phyloP scores from a whole-genome alignment of 2,797 vertebrate species.

The Coreius guichenoti region DNA sequence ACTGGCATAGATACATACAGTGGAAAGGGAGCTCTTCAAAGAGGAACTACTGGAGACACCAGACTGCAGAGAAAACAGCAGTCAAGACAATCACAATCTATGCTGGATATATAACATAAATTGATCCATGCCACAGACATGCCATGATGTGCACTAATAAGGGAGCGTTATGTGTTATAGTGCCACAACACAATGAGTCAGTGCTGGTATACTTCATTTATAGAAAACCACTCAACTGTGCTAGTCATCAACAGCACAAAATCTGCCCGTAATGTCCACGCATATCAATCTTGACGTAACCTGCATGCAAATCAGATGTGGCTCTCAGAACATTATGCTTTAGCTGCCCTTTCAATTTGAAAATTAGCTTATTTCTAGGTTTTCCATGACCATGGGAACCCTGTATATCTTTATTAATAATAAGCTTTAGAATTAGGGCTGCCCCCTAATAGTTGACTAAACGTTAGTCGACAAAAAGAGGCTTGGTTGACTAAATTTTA shows the following conservation, averaged over 20 bases:
- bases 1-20: constrained; percentile 76
- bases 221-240: neutral
- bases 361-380: neutral
- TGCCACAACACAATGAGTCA: constrained; percentile 1
- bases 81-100: constrained; percentile 46
- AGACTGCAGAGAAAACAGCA: constrained; percentile 74
- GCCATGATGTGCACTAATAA: constrained; percentile 17
- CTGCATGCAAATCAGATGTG: constrained; percentile 4
- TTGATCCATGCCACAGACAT: neutral
- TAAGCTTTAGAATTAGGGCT: neutral
- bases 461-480: neutral
- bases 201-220: neutral
- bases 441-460: neutral
- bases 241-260: constrained; percentile 21
- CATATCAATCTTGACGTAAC: neutral
- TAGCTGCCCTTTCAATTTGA: neutral
- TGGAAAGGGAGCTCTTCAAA: constrained; percentile 80
- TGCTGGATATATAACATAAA: neutral
- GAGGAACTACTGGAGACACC: constrained; percentile 74
- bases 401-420: neutral
- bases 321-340: neutral
- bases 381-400: neutral
- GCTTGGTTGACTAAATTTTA: neutral
- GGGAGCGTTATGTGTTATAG: constrained; percentile 1
- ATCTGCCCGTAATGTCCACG: neutral